phyloP scores from a whole-genome alignment of 2,113 vertebrate species.

The Hemicordylus capensis region DNA sequence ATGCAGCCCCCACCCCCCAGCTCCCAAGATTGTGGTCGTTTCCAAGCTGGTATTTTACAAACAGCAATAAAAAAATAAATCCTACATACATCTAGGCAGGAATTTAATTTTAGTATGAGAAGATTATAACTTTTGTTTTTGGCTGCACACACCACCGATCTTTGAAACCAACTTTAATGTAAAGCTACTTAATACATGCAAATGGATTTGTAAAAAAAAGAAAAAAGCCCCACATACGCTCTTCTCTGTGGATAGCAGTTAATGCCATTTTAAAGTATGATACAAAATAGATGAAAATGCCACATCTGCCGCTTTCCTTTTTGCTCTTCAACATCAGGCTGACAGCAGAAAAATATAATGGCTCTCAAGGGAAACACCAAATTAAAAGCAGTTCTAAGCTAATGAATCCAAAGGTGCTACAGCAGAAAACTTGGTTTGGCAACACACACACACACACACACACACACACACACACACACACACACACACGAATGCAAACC shows the following conservation, averaged over 20 bases:
- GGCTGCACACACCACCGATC: conserved; percentile 52
- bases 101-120: conserved; percentile 52
- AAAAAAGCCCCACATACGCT: conserved; percentile 70
- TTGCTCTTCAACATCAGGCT: conserved; percentile 80
- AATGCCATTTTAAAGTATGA: conserved; percentile 75
- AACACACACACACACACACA: conserved; percentile 60
- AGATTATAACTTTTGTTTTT: conserved; percentile 60
- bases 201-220: conserved; percentile 55
- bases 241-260: conserved; percentile 62
- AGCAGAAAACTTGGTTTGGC: conserved; percentile 75
- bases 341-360: conserved; percentile 89
- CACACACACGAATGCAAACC: conserved; percentile 51
- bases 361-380: conserved; percentile 86
- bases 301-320: conserved; percentile 84
- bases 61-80: not conserved
- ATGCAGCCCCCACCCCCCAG: not conserved
- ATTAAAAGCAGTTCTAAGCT: conserved; percentile 90
- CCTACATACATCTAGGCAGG: conserved; percentile 24
- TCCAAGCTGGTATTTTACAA: conserved; percentile 47
- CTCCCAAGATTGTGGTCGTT: conserved; percentile 58
- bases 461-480: no score
- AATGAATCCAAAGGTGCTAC: conserved; percentile 89
- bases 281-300: conserved; percentile 77
- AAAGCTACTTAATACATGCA: conserved; percentile 72
- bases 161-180: conserved; percentile 75